Percentiles rank a stretch among this genome's conserved stretches.
phyloP scores from a whole-genome alignment of 2,888 invertebrate species.

The Athrips mouffetella region DNA sequence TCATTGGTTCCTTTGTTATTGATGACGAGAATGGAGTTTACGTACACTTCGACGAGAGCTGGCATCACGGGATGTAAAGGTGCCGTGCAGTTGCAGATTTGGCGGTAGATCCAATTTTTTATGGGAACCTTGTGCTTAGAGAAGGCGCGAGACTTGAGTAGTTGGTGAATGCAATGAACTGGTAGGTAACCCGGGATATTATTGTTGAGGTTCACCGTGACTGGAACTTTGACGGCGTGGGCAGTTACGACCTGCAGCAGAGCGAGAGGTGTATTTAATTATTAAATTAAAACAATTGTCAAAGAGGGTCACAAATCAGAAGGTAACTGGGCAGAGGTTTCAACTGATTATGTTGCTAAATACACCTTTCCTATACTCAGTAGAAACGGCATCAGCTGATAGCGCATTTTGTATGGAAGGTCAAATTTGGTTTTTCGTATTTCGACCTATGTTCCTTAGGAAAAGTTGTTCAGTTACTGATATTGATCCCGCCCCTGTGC shows the following conservation, averaged over 20 bases:
- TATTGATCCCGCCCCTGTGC: too few relatives aligned
- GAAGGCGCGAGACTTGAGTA: slow-evolving; percentile 95
- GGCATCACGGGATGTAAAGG: slow-evolving; percentile 96
- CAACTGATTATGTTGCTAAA: too few relatives aligned
- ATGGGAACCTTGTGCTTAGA: slow-evolving; percentile 97
- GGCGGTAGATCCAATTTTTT: slow-evolving; percentile 97
- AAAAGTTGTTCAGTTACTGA: too few relatives aligned
- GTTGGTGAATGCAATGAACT: slow-evolving; percentile 97
- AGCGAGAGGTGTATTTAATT: background rate
- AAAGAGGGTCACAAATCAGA: background rate
- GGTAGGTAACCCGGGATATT: slow-evolving; percentile 94
- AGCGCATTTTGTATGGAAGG: too few relatives aligned
- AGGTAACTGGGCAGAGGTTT: too few relatives aligned
- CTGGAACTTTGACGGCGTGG: slow-evolving; percentile 97
- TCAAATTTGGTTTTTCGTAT: too few relatives aligned
- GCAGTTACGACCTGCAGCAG: slow-evolving; percentile 88
- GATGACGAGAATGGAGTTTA: slow-evolving; percentile 90
- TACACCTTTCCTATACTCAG: too few relatives aligned
- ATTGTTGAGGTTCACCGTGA: slow-evolving; percentile 92
- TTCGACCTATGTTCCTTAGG: too few relatives aligned
- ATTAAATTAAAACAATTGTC: background rate
- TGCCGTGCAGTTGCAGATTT: slow-evolving; percentile 92
- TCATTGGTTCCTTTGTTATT: slow-evolving; percentile 83
- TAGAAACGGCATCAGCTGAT: too few relatives aligned
- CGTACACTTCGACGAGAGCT: slow-evolving; percentile 95